A percentile compares a stretch with the other conserved stretches of the same genome.
Conservation (phyloP, 2,113 vertebrate species). For the Colaptes auratus region DNA sequence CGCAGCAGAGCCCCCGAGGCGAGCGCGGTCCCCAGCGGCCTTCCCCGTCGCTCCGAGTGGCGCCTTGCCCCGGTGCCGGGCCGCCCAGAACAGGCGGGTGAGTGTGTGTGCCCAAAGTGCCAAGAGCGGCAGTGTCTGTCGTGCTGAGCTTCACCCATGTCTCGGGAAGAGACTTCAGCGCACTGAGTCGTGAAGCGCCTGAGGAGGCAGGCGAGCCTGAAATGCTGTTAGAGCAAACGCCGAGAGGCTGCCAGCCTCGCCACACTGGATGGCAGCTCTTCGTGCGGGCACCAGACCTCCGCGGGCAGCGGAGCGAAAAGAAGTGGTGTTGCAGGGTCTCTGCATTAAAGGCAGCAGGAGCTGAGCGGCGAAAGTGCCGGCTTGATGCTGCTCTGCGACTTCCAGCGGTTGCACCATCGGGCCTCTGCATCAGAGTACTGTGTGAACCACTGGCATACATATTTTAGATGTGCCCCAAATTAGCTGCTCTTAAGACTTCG, state of each 20-base stretch:
- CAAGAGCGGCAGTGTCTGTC: not conserved
- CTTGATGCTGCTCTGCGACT: not conserved
- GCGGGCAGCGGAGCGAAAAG: not conserved
- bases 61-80: not conserved
- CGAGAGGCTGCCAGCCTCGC: not conserved
- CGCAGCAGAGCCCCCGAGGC: no score
- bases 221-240: not conserved
- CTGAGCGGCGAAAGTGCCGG: not conserved
- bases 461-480: not conserved
- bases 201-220: not conserved
- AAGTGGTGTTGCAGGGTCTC: not conserved
- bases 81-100: not conserved
- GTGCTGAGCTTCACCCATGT: not conserved
- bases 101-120: not conserved
- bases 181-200: not conserved
- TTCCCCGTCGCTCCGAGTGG: not conserved
- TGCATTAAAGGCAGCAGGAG: not conserved
- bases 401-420: fast-evolving
- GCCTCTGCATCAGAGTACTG: not conserved
- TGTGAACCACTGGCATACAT: fast-evolving
- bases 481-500: not conserved
- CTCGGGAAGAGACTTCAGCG: not conserved
- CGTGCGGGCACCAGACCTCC: not conserved
- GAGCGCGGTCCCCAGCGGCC: not conserved
- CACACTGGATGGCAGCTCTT: not conserved